Percentiles rank a stretch among this genome's conserved stretches.
These are phyloP conservation scores for Ctenosaura bakeri DNA, from an alignment of 2,797 vertebrate species.

Conservation along the genomic window DNA sequence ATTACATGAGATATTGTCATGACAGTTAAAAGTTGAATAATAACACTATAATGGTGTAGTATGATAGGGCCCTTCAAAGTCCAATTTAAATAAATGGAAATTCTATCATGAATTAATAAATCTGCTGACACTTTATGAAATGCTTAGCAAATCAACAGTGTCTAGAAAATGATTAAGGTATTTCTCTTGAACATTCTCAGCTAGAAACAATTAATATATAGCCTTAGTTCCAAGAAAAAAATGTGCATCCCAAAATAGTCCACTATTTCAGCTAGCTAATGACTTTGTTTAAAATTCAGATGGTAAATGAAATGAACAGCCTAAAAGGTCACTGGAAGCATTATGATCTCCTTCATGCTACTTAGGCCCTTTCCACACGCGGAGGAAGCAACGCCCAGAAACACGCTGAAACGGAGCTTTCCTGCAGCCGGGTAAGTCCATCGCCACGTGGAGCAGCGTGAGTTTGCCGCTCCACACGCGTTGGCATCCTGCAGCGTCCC, in stretches of 20 bases:
- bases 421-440: too few species aligned
- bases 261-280: not conserved
- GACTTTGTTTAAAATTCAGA: conserved; percentile 1
- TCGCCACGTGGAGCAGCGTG: too few species aligned
- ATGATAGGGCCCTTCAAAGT: not conserved
- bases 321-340: conserved; percentile 29
- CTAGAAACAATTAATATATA: not conserved
- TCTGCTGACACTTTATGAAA: not conserved
- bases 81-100: not conserved
- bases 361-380: too few species aligned
- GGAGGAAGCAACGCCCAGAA: too few species aligned
- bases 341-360: not conserved
- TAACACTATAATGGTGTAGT: too few species aligned
- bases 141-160: not conserved
- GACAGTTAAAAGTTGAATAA: too few species aligned
- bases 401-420: too few species aligned
- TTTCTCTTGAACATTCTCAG: not conserved
- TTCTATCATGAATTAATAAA: not conserved
- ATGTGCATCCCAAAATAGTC: not conserved
- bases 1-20: too few species aligned
- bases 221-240: not conserved
- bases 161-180: not conserved
- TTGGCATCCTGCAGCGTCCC: too few species aligned
- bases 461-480: too few species aligned
- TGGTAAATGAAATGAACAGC: conserved; percentile 24